Base-by-base conservation (phyloP, 2,113 vertebrate species). In the Solenodon paradoxus region DNA sequence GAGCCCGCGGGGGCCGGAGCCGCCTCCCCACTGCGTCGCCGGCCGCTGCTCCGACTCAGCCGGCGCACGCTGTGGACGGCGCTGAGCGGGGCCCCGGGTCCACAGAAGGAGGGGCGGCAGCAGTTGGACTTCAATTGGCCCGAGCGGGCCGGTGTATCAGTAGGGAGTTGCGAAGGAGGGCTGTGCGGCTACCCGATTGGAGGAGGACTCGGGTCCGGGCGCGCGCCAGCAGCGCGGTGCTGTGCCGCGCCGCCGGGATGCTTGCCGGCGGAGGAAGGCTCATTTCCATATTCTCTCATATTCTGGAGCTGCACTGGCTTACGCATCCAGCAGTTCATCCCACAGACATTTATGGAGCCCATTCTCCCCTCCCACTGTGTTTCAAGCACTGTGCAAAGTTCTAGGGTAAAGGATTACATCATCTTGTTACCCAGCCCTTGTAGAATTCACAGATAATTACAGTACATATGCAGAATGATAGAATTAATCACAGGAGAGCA, bases 331-430 rank as follows among this genome's bases (percentile, higher is more conserved):
- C n/a, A 47, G 30, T n/a, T 61, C 77, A 16, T 35, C 57, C 49
- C 22, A 4, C 92, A 38, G n/a, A 55, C 57, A 45, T 35, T 51
- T 49, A 2, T n/a, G 2, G 66, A 75, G 85, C 81, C 13, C 24
- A 17, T 38, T 7, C 8, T 3, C 15, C 11, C 20, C 38, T 13
- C 38, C 11, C 7, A 2, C 45, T 45, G 40, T 40, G 92, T 55
- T 40, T 55, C 49, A 26, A 68, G 82, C 45, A 19, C 63, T 30
- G 91, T 55, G 61, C 77, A 53, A 68, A 94, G 92, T 96, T 96
- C 66, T 20, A 30, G 79, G 57, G 1, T 74, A 15, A 53, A 79
- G 55, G 57, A 71, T 85, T 47, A 45, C 85, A 61, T 74, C 92
- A 20, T 78, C 57, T 85, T 64, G 68, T 49, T 55, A 3, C 49